Percentiles rank a stretch among this genome's conserved stretches.
Conservation (phyloP, 2,113 vertebrate species). For the Leuciscus idus region DNA sequence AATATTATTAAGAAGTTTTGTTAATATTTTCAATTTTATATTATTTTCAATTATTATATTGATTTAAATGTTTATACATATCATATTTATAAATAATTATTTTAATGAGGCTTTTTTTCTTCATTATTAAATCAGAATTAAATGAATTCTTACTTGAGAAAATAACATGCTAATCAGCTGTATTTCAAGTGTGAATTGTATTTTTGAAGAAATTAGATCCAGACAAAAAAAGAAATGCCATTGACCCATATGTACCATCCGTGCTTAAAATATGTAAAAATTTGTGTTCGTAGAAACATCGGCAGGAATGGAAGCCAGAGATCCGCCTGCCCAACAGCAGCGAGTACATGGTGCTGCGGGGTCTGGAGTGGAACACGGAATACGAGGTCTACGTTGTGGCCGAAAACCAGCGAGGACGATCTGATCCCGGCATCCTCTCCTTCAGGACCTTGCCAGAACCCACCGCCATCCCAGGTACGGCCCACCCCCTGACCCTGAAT, state of each 20-base stretch:
- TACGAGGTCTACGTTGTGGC: conserved; percentile 92
- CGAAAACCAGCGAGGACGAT: conserved; percentile 92
- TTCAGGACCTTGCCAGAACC: conserved; percentile 88
- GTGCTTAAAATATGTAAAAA: background rate
- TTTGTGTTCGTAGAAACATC: conserved; percentile 78
- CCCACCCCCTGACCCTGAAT: conserved; percentile 29
- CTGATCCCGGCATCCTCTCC: conserved; percentile 79
- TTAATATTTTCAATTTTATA: background rate
- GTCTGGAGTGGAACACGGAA: conserved; percentile 94
- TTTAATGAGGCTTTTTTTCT: background rate
- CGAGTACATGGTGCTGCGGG: conserved; percentile 83
- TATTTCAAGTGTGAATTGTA: background rate
- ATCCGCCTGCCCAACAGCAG: conserved; percentile 84
- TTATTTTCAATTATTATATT: background rate
- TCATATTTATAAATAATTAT: too few species aligned
- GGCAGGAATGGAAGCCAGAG: conserved; percentile 90
- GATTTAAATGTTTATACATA: background rate
- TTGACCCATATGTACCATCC: background rate
- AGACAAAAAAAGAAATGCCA: background rate
- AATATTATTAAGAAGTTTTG: background rate
- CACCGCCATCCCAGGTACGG: conserved; percentile 91
- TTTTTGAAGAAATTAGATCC: background rate
- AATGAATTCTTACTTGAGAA: background rate
- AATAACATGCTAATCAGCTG: background rate
- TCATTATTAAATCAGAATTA: background rate